Evolutionary conservation across 2,113 vertebrate species (phyloP).

Genomic region (Alexandromys fortis): DNA sequence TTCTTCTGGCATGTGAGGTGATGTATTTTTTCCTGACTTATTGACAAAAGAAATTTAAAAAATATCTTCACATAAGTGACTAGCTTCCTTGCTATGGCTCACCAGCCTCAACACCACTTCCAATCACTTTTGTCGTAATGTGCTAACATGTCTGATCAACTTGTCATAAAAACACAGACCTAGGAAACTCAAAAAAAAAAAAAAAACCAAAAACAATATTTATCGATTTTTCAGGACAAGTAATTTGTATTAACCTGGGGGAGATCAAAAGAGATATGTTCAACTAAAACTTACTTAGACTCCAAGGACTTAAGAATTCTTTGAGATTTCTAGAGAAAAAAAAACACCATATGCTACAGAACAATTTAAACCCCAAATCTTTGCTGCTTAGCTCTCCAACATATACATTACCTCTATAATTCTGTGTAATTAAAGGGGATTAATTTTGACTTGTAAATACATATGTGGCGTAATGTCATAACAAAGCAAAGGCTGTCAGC

Average conservation of each 20-base stretch:
- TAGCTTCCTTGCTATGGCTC: neutral
- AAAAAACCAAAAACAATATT: conserved; percentile 71
- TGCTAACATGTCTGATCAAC: conserved; percentile 19
- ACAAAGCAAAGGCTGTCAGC: neutral
- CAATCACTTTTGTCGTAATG: conserved; percentile 16
- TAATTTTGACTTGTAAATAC: neutral
- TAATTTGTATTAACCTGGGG: conserved; percentile 56
- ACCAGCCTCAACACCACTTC: neutral
- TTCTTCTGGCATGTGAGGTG: conserved; percentile 1
- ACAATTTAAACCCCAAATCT: neutral
- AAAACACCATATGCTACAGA: neutral
- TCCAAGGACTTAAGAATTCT: conserved; percentile 3
- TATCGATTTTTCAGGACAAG: conserved; percentile 60
- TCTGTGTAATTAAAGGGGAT: neutral
- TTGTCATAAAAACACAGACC: conserved; percentile 62
- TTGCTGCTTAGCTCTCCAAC: neutral
- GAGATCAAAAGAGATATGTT: conserved; percentile 58
- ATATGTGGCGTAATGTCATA: neutral
- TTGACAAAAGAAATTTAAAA: neutral
- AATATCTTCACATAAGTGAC: neutral
- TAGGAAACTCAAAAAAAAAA: neutral
- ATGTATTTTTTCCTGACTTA: conserved; percentile 45
- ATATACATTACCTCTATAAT: neutral
- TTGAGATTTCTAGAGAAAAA: neutral
- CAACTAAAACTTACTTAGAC: conserved; percentile 41